phyloP scores from a whole-genome alignment of 1,140 invertebrate genomes.

The Andricus grossulariae region DNA sequence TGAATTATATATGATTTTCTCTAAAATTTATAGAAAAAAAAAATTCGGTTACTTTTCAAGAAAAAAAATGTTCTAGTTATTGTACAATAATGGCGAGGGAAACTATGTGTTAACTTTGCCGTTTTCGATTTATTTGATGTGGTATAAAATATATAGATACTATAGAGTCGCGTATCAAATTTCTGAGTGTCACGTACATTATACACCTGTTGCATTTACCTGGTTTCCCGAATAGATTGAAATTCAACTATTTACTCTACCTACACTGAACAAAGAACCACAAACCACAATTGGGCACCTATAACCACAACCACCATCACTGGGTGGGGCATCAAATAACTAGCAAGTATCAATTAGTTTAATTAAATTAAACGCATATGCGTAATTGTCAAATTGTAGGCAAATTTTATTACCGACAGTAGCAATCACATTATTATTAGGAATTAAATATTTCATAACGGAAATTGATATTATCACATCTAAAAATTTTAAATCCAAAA shows the following conservation, averaged over 20 bases:
- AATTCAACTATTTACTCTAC: constrained; percentile 24
- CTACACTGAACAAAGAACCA: constrained; percentile 10
- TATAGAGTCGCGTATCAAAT: not conserved
- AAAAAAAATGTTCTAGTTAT: too few species aligned
- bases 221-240: constrained; percentile 7
- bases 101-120: not conserved
- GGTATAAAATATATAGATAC: not conserved
- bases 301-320: constrained; percentile 8
- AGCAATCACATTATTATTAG: too few species aligned
- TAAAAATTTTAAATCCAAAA: too few species aligned
- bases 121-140: not conserved
- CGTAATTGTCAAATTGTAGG: too few species aligned
- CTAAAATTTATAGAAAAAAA: too few species aligned
- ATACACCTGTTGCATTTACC: constrained; percentile 20
- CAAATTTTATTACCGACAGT: too few species aligned
- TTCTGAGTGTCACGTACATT: not conserved
- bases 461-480: too few species aligned
- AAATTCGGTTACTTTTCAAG: too few species aligned
- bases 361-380: not conserved
- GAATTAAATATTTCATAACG: too few species aligned
- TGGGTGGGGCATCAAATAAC: not conserved
- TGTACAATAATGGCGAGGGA: not conserved
- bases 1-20: too few species aligned
- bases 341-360: constrained; percentile 2
- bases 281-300: constrained; percentile 18